Evolutionary conservation across 2,888 invertebrate species (phyloP), one percentile per base, ranked within the genome.

Genomic region (Limnephilus auricula): DNA sequence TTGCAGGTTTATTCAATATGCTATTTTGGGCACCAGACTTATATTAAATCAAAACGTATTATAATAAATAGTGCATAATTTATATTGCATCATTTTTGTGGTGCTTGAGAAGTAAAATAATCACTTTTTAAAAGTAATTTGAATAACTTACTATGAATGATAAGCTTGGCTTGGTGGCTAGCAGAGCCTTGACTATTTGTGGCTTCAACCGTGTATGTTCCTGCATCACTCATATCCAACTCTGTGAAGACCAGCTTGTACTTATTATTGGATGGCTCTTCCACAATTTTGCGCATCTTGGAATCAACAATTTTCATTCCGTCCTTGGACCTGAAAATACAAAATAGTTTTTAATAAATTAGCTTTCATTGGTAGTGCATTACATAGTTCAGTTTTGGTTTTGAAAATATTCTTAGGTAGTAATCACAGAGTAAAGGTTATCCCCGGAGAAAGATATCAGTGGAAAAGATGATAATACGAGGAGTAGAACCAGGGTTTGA

Each of bases 171-270:
- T 93, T 97, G 97, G 80, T 97, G 96, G 34, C 96, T 96, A 2
- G 97, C 96, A 94, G 98, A 97, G 0, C 98, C 98, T 92, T 97
- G 96, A 93, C 97, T 97, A 94, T 98, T 99, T 91, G 96, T 97
- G 12, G 98, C 99, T 0, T 96, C 96, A 80, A 99, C 96, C 1
- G 97, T 97, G 94, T 99, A 99, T 2, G 96, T 96, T 0, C 98
- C 99, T 30, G 96, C 97, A 94, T 99, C 98, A 2, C 96, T 96
- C 40, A 97, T 95, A 40, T 96, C 96, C 0, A 98, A 96, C 45
- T 97, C 96, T 94, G 97, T 97, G 92, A 99, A 96, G 15, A 97
- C 95, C 89, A 99, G 95, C 94, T 97, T 97, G 94, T 97, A 97
- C 10, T 96, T 96, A 93, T 97, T 97, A n/a, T 96, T 96, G 6